These are phyloP conservation scores for Sorex fumeus DNA, from an alignment of 2,113 vertebrate genomes.

Conservation along the genomic window DNA sequence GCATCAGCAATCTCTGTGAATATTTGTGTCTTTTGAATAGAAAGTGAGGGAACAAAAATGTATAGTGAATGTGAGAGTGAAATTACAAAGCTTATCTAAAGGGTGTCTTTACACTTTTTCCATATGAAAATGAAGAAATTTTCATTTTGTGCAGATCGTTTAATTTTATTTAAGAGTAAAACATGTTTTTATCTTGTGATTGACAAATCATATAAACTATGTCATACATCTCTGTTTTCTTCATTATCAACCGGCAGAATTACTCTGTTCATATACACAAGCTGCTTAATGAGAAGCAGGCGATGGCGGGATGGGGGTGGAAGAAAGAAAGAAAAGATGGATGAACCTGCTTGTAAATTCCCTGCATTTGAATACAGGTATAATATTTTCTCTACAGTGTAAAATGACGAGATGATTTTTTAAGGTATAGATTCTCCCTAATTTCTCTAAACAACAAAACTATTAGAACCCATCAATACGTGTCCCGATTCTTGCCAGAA, in stretches of 20 bases:
- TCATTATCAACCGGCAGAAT: constrained; percentile 65
- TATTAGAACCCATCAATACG: not conserved
- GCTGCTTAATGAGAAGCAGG: constrained; percentile 81
- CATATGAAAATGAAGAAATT: constrained; percentile 80
- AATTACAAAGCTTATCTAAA: constrained; percentile 45
- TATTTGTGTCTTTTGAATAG: constrained; percentile 1
- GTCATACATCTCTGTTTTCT: constrained; percentile 79
- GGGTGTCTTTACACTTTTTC: not conserved
- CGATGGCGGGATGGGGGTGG: not conserved
- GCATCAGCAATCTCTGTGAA: not conserved
- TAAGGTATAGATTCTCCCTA: constrained; percentile 46
- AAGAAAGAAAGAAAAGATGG: constrained; percentile 66
- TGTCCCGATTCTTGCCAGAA: constrained; percentile 3
- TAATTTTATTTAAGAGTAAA: constrained; percentile 84
- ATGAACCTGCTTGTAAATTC: constrained; percentile 72
- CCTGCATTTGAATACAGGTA: constrained; percentile 74
- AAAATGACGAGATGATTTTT: constrained; percentile 81
- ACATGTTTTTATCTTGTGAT: constrained; percentile 68
- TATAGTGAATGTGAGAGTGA: not conserved
- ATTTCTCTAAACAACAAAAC: constrained; percentile 69
- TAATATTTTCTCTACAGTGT: constrained; percentile 61
- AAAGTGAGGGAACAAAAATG: not conserved
- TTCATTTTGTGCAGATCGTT: constrained; percentile 65
- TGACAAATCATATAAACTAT: constrained; percentile 83
- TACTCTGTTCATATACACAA: constrained; percentile 81